Conservation (phyloP, 1,140 invertebrate species). For the Microplitis demolitor region DNA sequence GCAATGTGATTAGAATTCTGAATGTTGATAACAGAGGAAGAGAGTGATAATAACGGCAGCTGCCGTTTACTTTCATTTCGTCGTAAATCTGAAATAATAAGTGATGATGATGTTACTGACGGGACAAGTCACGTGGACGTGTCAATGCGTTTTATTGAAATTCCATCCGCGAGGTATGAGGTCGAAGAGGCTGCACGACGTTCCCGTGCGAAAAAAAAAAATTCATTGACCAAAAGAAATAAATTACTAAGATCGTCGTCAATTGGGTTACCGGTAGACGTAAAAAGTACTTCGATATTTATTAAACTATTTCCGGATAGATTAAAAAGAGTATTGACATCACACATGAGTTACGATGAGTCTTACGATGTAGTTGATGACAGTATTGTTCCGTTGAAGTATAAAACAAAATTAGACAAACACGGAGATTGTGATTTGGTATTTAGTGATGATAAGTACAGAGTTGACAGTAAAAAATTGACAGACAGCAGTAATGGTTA, state of each 20-base stretch:
- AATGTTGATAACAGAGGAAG: constrained; percentile 56
- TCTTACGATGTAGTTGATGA: constrained; percentile 7
- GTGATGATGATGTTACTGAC: constrained; percentile 26
- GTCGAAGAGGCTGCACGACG: no score
- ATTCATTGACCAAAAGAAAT: constrained; percentile 8
- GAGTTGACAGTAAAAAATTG: not conserved
- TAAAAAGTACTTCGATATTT: constrained; percentile 17
- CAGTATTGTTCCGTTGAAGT: constrained; percentile 26
- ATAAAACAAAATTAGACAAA: not conserved
- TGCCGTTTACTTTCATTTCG: constrained; percentile 56
- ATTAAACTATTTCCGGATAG: constrained; percentile 17
- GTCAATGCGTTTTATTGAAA: constrained; percentile 23
- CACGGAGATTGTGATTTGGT: not conserved
- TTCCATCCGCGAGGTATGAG: not conserved
- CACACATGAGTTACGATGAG: not conserved
- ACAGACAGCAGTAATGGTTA: not conserved
- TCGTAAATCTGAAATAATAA: constrained; percentile 39
- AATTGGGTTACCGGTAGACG: constrained; percentile 16
- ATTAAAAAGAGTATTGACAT: constrained; percentile 8
- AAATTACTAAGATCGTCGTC: constrained; percentile 5
- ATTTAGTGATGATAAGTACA: constrained; percentile 8
- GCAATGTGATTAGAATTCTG: constrained; percentile 33
- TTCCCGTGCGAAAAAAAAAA: constrained; percentile 1
- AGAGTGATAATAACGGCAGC: constrained; percentile 47
- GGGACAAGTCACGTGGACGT: constrained; percentile 13